Evolutionary conservation across 2,797 vertebrate genomes (phyloP).

Genomic region (Hipposideros larvatus): DNA sequence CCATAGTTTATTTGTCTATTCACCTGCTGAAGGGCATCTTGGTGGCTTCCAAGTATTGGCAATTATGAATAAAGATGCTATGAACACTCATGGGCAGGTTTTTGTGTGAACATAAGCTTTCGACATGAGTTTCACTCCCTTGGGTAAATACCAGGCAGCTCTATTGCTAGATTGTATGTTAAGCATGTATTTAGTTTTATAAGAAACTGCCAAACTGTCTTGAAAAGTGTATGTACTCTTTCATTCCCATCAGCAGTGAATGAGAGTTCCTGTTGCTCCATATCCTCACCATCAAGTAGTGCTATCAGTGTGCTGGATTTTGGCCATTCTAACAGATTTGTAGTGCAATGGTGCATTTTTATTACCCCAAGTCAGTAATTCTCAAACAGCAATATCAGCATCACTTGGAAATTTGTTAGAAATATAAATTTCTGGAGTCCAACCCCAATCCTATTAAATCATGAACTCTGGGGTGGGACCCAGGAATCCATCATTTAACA

Average conservation of each 20-base stretch:
- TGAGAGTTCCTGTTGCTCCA: neutral
- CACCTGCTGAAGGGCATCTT: neutral
- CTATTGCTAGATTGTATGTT: accelerated
- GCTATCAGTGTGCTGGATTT: no score
- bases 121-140: neutral
- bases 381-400: neutral
- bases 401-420: neutral
- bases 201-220: neutral
- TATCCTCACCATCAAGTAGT: no score
- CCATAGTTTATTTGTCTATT: neutral
- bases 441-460: neutral
- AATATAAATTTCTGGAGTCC: neutral
- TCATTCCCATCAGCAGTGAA: neutral
- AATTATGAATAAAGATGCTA: neutral
- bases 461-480: neutral
- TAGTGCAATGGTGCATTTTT: neutral
- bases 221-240: neutral
- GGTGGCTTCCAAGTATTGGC: neutral
- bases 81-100: neutral
- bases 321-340: neutral
- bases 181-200: neutral
- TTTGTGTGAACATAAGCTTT: neutral
- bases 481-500: neutral
- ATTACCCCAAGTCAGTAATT: neutral
- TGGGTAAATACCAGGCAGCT: neutral